Evolutionary conservation across 2,888 invertebrate species (phyloP).

Genomic region (Pseudolycoriella hygida): DNA sequence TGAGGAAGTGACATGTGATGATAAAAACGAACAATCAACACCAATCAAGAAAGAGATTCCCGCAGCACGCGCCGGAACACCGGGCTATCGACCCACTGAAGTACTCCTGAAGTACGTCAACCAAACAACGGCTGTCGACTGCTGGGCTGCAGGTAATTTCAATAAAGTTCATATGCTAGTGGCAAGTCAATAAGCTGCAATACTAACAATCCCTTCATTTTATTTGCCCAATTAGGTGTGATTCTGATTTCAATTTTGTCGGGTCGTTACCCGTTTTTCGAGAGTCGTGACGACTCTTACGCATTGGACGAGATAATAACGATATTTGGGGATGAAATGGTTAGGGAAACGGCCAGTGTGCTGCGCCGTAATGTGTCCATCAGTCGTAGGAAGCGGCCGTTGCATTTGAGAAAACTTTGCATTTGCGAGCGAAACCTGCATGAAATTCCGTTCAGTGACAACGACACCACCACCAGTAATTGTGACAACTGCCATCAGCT

Average conservation of each 20-base stretch:
- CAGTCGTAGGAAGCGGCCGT: conserved; percentile 31
- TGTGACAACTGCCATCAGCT: conserved; percentile 29
- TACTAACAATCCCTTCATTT: too few species aligned
- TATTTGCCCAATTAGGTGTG: too few species aligned
- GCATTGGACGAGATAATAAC: conserved; percentile 70
- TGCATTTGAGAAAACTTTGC: conserved; percentile 31
- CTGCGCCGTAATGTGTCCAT: conserved; percentile 39
- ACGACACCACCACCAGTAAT: conserved; percentile 38
- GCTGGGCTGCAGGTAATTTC: conserved; percentile 66
- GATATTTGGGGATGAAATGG: conserved; percentile 52
- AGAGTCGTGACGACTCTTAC: conserved; percentile 58
- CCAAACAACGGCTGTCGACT: conserved; percentile 73
- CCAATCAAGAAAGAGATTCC: conserved; percentile 38
- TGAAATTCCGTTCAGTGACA: conserved; percentile 9
- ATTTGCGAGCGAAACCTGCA: conserved; percentile 28
- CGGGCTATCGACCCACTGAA: conserved; percentile 79
- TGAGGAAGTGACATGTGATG: neutral
- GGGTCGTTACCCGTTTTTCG: conserved; percentile 69
- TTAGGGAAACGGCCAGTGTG: conserved; percentile 46
- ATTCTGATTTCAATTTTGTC: conserved; percentile 35
- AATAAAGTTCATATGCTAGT: too few species aligned
- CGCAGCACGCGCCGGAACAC: conserved; percentile 74
- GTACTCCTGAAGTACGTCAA: conserved; percentile 59
- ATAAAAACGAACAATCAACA: conserved; percentile 3
- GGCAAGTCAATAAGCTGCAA: too few species aligned